Evolutionary conservation across 2,888 invertebrate species (phyloP).

Genomic region (Biston stratarius): DNA sequence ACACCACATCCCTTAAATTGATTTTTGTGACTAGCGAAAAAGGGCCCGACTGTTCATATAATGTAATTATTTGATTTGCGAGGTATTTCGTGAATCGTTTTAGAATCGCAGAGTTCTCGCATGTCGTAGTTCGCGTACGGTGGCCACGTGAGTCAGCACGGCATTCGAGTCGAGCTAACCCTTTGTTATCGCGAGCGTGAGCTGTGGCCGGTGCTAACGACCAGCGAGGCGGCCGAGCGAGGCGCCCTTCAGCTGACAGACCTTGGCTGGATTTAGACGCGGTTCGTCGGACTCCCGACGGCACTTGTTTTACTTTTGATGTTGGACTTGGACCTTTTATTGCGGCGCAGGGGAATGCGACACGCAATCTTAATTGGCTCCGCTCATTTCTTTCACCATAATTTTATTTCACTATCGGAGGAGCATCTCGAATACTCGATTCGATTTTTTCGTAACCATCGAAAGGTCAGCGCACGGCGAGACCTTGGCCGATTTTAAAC

Average conservation of each 20-base stretch:
- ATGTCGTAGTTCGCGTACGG: slow-evolving; percentile 43
- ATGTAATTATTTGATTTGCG: background rate
- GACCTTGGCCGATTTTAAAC: slow-evolving; percentile 85
- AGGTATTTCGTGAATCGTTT: slow-evolving; percentile 34
- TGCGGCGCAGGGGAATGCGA: slow-evolving; percentile 66
- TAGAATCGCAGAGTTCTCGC: slow-evolving; percentile 23
- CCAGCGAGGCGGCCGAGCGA: slow-evolving; percentile 76
- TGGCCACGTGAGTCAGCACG: slow-evolving; percentile 70
- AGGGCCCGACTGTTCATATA: no score
- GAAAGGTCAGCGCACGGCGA: slow-evolving; percentile 72
- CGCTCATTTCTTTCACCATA: slow-evolving; percentile 54
- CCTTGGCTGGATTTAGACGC: slow-evolving; percentile 85
- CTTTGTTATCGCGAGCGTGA: slow-evolving; percentile 75
- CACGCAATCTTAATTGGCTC: slow-evolving; percentile 66
- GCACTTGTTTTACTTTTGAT: slow-evolving; percentile 76
- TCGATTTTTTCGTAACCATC: slow-evolving; percentile 54
- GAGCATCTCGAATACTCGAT: slow-evolving; percentile 51
- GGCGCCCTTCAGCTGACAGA: slow-evolving; percentile 82
- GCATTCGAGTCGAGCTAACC: slow-evolving; percentile 60
- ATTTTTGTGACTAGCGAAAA: no score
- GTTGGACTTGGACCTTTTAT: slow-evolving; percentile 73
- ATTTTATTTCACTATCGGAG: slow-evolving; percentile 48
- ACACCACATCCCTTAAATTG: no score
- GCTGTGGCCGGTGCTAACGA: slow-evolving; percentile 71
- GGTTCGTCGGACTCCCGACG: slow-evolving; percentile 79